phyloP scores from a whole-genome alignment of 2,113 vertebrate species.

The Nesoenas mayeri region DNA sequence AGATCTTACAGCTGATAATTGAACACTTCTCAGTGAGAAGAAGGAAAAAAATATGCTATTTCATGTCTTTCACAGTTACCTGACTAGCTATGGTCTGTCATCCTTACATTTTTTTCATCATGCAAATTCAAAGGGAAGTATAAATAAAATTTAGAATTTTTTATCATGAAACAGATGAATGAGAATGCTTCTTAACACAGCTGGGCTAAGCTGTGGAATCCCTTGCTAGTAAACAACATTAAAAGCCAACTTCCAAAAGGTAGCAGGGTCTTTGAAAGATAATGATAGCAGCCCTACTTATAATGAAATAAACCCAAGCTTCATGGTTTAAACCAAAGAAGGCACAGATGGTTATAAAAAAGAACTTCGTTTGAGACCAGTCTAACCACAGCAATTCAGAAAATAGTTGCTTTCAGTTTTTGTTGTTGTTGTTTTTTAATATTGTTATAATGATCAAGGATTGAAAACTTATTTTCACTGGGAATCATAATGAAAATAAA shows the following conservation, averaged over 20 bases:
- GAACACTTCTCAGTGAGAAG: conserved; percentile 9
- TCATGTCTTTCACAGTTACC: conserved; percentile 54
- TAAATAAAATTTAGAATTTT: not conserved
- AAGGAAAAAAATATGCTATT: not conserved
- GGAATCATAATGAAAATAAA: not conserved
- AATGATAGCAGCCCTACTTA: not conserved
- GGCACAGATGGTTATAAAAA: not conserved
- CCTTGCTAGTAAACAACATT: not conserved
- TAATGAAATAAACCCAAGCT: not conserved
- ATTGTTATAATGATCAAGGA: not conserved
- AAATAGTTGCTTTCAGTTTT: not conserved
- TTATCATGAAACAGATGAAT: conserved; percentile 10
- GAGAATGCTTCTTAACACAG: not conserved
- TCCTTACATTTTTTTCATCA: conserved; percentile 12
- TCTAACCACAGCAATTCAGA: not conserved
- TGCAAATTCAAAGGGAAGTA: conserved; percentile 16
- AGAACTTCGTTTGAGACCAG: not conserved
- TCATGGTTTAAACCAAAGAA: not conserved
- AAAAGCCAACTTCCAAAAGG: not conserved
- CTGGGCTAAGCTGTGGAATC: not conserved
- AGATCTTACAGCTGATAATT: conserved; percentile 55
- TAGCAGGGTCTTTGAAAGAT: not conserved
- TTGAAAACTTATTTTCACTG: not conserved
- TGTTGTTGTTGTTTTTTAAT: not conserved
- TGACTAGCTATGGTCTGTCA: not conserved